Conservation (phyloP, 2,797 vertebrate genomes). For the Saxicola maurus region DNA sequence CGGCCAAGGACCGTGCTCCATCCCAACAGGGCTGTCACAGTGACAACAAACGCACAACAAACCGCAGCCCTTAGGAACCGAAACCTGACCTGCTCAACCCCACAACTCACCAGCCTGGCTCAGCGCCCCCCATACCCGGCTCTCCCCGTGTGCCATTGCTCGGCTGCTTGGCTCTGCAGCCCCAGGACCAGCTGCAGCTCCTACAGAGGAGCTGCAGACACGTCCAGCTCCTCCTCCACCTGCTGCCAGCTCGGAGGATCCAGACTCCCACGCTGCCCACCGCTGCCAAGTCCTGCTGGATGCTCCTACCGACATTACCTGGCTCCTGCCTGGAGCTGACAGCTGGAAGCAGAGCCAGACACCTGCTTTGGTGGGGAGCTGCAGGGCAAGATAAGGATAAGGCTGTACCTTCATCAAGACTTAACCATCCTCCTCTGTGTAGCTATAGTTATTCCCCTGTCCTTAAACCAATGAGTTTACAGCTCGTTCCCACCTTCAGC, state of each 20-base stretch:
- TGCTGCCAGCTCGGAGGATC: neutral
- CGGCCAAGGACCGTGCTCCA: neutral
- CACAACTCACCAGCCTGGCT: neutral
- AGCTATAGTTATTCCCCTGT: neutral
- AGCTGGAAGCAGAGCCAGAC: neutral
- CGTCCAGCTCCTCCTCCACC: neutral
- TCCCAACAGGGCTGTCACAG: constrained; percentile 13
- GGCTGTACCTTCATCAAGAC: neutral
- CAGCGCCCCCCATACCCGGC: rapidly evolving
- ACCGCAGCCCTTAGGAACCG: constrained; percentile 1
- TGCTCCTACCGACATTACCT: neutral
- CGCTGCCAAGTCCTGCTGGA: neutral
- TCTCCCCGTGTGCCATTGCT: neutral
- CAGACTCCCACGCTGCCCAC: neutral
- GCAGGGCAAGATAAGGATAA: neutral
- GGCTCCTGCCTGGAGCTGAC: neutral
- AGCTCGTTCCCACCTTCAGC: neutral
- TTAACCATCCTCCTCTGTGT: rapidly evolving
- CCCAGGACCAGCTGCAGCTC: neutral
- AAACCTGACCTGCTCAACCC: constrained; percentile 8
- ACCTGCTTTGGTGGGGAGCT: neutral
- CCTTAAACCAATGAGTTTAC: neutral
- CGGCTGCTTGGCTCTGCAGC: neutral
- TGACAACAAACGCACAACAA: constrained; percentile 52
- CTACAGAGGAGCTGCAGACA: rapidly evolving